Percentiles rank a stretch among this genome's conserved stretches.
Conservation (phyloP, 2,888 invertebrate genomes). For the Chorisops tibialis region DNA sequence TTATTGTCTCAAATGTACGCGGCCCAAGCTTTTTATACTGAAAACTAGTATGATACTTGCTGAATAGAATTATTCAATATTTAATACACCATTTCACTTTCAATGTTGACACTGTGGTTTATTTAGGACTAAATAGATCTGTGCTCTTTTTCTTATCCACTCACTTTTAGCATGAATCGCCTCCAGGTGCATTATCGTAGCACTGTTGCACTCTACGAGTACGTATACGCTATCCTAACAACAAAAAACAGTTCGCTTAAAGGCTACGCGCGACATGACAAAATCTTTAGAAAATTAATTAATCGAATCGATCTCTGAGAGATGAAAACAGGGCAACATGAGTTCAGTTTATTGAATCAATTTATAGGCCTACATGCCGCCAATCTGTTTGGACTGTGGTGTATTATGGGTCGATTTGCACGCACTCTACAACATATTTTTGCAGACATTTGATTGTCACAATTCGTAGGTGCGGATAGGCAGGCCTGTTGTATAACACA, state of each 20-base stretch:
- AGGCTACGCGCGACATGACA: slow-evolving; percentile 10
- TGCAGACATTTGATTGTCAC: neutral
- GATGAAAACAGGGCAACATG: slow-evolving; percentile 10
- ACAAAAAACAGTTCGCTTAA: neutral
- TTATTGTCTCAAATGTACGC: slow-evolving; percentile 41
- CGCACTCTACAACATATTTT: neutral
- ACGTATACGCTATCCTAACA: neutral
- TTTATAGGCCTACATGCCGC: slow-evolving; percentile 4
- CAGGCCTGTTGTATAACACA: slow-evolving; percentile 11
- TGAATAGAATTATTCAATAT: slow-evolving; percentile 24
- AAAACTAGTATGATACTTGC: slow-evolving; percentile 3
- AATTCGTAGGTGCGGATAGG: slow-evolving; percentile 16
- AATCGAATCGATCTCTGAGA: slow-evolving; percentile 18
- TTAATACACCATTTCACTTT: slow-evolving; percentile 28
- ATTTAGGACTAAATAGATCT: neutral
- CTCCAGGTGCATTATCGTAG: neutral
- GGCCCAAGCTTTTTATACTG: slow-evolving; percentile 32
- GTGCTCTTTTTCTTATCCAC: neutral
- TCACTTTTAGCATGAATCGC: neutral
- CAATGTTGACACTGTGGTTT: slow-evolving; percentile 14
- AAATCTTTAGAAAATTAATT: slow-evolving; percentile 20
- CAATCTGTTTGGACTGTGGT: neutral
- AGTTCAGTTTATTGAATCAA: neutral
- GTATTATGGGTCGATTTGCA: slow-evolving; percentile 7
- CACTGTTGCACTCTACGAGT: neutral